Evolutionary conservation across 2,888 invertebrate species (phyloP).

Genomic region (Holacanthella duospinosa): DNA sequence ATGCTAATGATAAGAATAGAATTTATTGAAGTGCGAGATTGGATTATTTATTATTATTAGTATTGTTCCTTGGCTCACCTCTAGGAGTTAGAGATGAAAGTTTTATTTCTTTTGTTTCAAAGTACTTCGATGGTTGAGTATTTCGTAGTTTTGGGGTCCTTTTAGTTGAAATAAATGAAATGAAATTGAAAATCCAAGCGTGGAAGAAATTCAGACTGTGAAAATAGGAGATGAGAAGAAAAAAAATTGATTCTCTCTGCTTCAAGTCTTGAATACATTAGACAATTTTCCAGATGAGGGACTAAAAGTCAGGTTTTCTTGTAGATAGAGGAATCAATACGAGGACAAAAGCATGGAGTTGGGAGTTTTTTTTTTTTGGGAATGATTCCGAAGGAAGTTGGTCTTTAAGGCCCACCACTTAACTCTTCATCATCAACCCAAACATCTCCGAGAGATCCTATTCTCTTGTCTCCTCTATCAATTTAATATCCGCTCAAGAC

Average conservation of each 20-base stretch:
- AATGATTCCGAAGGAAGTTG: too few relatives aligned
- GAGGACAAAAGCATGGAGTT: too few relatives aligned
- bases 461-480: too few relatives aligned
- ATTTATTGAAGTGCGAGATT: constrained; percentile 3
- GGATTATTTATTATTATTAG: neutral
- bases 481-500: too few relatives aligned
- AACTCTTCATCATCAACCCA: too few relatives aligned
- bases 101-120: neutral
- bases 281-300: neutral
- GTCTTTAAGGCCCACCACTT: too few relatives aligned
- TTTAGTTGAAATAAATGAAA: neutral
- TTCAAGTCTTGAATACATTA: neutral
- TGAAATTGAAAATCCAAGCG: neutral
- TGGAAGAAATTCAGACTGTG: neutral
- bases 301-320: neutral
- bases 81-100: too few relatives aligned
- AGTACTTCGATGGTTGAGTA: neutral
- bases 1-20: constrained; percentile 6
- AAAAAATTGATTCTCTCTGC: neutral
- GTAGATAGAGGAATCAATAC: neutral
- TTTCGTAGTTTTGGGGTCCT: neutral
- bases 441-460: too few relatives aligned
- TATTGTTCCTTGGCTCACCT: neutral
- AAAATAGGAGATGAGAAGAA: neutral
- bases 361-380: too few relatives aligned